Base-by-base conservation (phyloP, 2,888 invertebrate genomes). In the Stenoptilia bipunctidactyla region DNA sequence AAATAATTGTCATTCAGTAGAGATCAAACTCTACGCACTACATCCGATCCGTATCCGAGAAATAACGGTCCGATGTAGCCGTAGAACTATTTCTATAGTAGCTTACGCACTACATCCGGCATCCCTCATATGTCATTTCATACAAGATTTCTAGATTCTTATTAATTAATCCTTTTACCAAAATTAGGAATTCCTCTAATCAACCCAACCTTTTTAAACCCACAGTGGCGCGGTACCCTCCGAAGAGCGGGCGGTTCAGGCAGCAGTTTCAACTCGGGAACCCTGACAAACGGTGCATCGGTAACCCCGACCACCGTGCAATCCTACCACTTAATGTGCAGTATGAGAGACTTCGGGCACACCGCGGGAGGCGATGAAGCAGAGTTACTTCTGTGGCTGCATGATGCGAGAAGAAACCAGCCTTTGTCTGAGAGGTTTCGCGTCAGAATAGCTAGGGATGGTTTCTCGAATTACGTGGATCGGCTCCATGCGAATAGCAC, bases 341-440 rank as follows among this genome's bases (percentile, higher is more conserved):
- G 92, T 60, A 92, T 94, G 90, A 15, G 41, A 4, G 41, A 41
- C 35, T 41, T 41, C 64, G 93, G 93, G 0, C 93, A 93, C 65
- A 91, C 92, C 38, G 90, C 95, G 1, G 92, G 93, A 0, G 95
- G 94, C 0, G 95, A 97, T 68, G 95, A 96, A 61, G 92, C 93
- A 0, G 96, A 96, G 72, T 88, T 96, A 12, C 90, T 93, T 54
- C 91, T 97, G 56, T 93, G 92, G 58, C 79, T 96, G 0, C 96
- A 93, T 67, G 96, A 97, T 66, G 89, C 90, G 13, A 87, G 88
- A 52, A 88, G 90, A 56, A 88, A 87, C 55, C 91, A 90, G 55
- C 93, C 92, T 49, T 85, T 96, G 45, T 94, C 96, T 41, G 97
- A 97, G 73, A 85, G 96, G 47, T 96, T 95, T 80, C 86, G 96